phyloP scores from a whole-genome alignment of 2,797 vertebrate genomes.

The Eulemur coronatus region DNA sequence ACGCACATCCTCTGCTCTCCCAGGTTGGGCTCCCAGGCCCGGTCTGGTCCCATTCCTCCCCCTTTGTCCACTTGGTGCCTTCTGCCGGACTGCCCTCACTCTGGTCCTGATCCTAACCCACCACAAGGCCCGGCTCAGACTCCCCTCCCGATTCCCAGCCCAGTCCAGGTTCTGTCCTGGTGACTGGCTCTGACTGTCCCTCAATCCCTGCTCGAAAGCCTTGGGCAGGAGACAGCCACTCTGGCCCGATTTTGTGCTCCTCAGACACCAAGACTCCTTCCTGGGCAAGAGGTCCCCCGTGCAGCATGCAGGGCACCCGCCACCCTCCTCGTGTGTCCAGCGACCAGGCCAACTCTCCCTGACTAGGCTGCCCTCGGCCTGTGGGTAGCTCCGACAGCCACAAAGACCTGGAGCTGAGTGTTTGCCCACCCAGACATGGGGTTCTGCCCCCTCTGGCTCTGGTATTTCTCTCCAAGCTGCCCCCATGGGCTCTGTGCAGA shows the following conservation, averaged over 20 bases:
- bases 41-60: accelerated
- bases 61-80: accelerated
- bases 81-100: not conserved
- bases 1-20: not conserved
- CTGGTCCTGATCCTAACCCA: not conserved
- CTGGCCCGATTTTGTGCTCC: accelerated
- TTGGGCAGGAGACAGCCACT: not conserved
- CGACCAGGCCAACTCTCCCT: not conserved
- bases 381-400: not conserved
- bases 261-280: not conserved
- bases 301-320: accelerated
- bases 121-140: not conserved
- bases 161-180: not conserved
- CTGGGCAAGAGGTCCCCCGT: not conserved
- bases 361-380: not conserved
- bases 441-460: not conserved
- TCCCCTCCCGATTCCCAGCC: not conserved
- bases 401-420: not conserved
- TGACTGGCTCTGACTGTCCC: not conserved
- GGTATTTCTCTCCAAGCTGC: too few relatives aligned
- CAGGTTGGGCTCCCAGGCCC: not conserved
- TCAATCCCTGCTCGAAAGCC: not conserved
- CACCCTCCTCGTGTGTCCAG: not conserved
- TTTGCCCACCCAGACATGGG: not conserved
- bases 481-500: accelerated